Evolutionary conservation across 2,888 invertebrate species (phyloP), one percentile per base, ranked within the genome.

Genomic region (Agrypnus murinus): DNA sequence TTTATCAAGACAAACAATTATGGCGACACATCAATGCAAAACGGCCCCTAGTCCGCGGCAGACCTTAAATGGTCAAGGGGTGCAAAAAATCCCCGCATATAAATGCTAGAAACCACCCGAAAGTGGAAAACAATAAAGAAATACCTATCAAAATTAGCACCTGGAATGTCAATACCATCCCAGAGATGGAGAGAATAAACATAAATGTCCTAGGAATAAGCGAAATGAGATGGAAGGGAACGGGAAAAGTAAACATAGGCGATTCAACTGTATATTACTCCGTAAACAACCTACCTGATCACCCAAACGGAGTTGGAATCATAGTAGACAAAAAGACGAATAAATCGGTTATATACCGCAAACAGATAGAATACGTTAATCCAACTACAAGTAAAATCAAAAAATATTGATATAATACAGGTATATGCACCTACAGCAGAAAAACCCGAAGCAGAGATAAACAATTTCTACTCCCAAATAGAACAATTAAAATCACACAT

Each of bases 371-470:
- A n/a, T n/a, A 48, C 10, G 8, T 14, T 48, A 19, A 48, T 48
- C 10, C 17, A 48, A 48, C 8, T 48, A 8, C 6, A 48, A 19
- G 25, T 15, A 19, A 48, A 15, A 48, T 15, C 48, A 19, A 48
- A 19, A 8, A 48, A 48, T 19, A 10, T 48, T 17, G 14, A 48
- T 4, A 19, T 48, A 48, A 48, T 48, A 48, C 48, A 48, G n/a
- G 9, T 48, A 48, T 48, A 15, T 25, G 17, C 48, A 48, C 48
- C 48, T 17, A 19, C 48, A 48, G 19, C 48, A 4, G 55, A 53
- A 53, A 53, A 31, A 4, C 55, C 55, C 9, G 31, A 48, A 48
- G 48, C 25, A n/a, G n/a, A n/a, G n/a, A n/a, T n/a, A n/a, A n/a
- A n/a, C n/a, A n/a, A n/a, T n/a, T n/a, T n/a, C n/a, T n/a, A n/a